A percentile compares a stretch with the other conserved stretches of the same genome.
Conservation (phyloP, 2,113 vertebrate genomes). For the Muntiacus reevesi region DNA sequence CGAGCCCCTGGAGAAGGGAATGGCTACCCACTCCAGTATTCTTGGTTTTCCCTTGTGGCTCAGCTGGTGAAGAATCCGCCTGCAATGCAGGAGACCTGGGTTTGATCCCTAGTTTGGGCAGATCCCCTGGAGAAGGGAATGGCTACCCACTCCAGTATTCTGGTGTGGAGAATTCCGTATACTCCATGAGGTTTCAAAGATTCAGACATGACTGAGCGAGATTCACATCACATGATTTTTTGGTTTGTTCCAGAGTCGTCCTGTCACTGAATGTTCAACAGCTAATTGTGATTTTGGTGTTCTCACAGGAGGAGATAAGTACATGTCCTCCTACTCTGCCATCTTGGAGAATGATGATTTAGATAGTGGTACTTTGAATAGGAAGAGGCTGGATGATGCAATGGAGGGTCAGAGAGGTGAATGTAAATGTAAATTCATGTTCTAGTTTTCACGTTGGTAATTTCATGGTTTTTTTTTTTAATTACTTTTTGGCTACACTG, state of each 20-base stretch:
- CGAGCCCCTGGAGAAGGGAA: neutral
- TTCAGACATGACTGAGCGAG: neutral
- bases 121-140: too few relatives aligned
- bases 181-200: neutral
- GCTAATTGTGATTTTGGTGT: neutral
- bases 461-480: neutral
- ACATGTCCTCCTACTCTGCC: neutral
- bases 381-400: neutral
- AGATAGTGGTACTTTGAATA: neutral
- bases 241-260: neutral
- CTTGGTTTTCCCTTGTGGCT: too few relatives aligned
- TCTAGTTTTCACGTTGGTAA: neutral
- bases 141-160: neutral
- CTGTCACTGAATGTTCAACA: neutral
- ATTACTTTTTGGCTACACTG: neutral
- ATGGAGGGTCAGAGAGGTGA: neutral
- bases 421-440: neutral
- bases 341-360: neutral
- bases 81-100: too few relatives aligned
- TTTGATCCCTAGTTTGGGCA: too few relatives aligned
- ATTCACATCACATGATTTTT: neutral
- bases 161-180: neutral
- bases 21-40: neutral
- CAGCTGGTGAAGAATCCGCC: too few relatives aligned
- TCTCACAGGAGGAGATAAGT: neutral